A percentile compares a stretch with the other conserved stretches of the same genome.
These are phyloP conservation scores for Lasaia peninsularis DNA, from an alignment of 1,140 invertebrate species.

Conservation along the genomic window DNA sequence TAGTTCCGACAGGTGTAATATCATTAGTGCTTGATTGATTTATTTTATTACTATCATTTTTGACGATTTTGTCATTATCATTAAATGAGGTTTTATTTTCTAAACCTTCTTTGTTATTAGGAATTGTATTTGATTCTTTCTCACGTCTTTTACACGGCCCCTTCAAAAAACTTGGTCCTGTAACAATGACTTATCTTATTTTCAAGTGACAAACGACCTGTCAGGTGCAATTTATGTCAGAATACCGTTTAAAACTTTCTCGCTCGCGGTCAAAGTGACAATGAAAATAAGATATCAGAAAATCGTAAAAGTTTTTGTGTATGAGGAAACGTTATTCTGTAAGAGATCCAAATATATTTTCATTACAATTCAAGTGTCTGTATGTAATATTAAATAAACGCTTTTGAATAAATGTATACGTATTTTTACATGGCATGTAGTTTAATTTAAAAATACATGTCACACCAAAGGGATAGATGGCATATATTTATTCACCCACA, in stretches of 20 bases:
- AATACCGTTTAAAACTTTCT: not conserved
- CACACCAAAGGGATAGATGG: no score
- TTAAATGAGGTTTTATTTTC: not conserved
- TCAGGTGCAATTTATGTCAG: not conserved
- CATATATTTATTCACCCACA: no score
- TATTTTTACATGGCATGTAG: no score
- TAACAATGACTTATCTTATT: not conserved
- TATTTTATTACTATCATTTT: not conserved
- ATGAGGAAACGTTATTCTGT: not conserved
- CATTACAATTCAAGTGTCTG: no score
- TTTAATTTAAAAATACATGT: no score
- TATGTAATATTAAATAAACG: no score
- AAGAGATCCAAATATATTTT: no score
- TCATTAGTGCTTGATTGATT: not conserved
- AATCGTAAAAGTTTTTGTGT: not conserved
- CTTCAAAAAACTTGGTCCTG: constrained; percentile 1
- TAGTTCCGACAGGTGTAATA: not conserved
- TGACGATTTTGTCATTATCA: not conserved
- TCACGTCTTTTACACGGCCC: not conserved
- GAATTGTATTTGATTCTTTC: not conserved
- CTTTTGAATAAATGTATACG: no score
- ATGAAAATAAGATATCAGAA: not conserved
- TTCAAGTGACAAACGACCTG: not conserved
- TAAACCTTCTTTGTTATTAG: not conserved
- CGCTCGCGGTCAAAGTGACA: not conserved